A percentile compares a stretch with the other conserved stretches of the same genome.
phyloP scores from a whole-genome alignment of 2,113 vertebrate species.

The Manacus vitellinus region DNA sequence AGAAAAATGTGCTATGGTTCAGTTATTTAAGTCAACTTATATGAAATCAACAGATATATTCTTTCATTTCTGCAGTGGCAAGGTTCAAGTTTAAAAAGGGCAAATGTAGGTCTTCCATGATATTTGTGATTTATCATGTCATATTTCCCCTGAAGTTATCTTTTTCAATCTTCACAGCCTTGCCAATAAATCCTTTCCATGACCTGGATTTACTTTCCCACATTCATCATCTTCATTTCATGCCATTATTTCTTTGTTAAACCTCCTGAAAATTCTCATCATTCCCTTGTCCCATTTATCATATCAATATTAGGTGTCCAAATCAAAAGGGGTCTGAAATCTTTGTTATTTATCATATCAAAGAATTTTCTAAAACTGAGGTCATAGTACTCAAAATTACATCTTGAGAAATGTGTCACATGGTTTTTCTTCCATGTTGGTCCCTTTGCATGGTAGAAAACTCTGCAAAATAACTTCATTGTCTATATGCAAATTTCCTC shows the following conservation, averaged over 20 bases:
- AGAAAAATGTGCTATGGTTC: not conserved
- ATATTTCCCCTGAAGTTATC: not conserved
- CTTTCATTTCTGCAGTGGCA: not conserved
- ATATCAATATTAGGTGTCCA: not conserved
- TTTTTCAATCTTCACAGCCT: not conserved
- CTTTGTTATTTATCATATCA: accelerated
- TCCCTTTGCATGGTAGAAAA: not conserved
- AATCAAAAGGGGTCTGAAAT: not conserved
- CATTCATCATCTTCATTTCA: not conserved
- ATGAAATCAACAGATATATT: not conserved
- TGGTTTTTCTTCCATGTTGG: not conserved
- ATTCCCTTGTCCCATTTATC: not conserved
- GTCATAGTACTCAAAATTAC: not conserved
- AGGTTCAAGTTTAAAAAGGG: not conserved
- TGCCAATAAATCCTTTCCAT: not conserved
- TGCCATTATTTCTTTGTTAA: not conserved
- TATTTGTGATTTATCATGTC: not conserved
- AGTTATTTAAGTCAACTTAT: not conserved
- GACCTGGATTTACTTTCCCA: not conserved
- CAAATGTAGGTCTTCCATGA: not conserved
- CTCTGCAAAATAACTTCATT: not conserved
- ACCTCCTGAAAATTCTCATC: not conserved
- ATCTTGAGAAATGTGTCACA: not conserved
- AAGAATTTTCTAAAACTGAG: not conserved
- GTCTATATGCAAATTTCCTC: not conserved